These are phyloP conservation scores for Notarius quadriscutis DNA, from an alignment of 2,113 vertebrate species.

Conservation along the genomic window DNA sequence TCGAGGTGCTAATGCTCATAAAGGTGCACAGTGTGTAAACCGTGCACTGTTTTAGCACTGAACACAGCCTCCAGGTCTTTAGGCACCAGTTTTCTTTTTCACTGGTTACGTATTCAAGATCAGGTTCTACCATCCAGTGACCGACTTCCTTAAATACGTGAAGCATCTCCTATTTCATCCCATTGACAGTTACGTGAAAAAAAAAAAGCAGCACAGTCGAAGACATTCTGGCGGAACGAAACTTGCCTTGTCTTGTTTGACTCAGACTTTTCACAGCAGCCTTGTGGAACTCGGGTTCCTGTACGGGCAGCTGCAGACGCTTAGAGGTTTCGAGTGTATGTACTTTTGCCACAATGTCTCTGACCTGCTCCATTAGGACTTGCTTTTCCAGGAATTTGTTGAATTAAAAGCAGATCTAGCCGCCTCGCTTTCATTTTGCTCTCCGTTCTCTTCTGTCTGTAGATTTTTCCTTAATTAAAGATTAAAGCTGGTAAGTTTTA, in stretches of 20 bases:
- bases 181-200: neutral
- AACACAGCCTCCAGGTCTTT: neutral
- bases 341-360: neutral
- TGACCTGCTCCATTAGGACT: slow-evolving; percentile 7
- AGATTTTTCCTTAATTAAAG: slow-evolving; percentile 46
- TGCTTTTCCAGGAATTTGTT: slow-evolving; percentile 19
- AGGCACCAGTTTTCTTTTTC: neutral
- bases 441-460: slow-evolving; percentile 27
- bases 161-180: neutral
- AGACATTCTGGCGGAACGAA: neutral
- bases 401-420: slow-evolving; percentile 22
- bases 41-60: neutral
- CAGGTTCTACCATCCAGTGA: neutral
- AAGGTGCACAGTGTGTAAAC: neutral
- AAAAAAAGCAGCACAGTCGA: neutral
- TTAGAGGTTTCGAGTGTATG: neutral
- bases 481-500: slow-evolving; percentile 47
- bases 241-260: neutral
- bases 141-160: neutral
- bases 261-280: neutral
- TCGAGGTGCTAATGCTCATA: no score
- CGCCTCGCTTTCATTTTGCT: slow-evolving; percentile 12
- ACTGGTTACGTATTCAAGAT: neutral
- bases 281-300: slow-evolving; percentile 3
- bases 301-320: slow-evolving; percentile 8